Percentiles rank a stretch among this genome's conserved stretches.
Conservation (phyloP, 2,888 invertebrate species). For the Erebia palarica region DNA sequence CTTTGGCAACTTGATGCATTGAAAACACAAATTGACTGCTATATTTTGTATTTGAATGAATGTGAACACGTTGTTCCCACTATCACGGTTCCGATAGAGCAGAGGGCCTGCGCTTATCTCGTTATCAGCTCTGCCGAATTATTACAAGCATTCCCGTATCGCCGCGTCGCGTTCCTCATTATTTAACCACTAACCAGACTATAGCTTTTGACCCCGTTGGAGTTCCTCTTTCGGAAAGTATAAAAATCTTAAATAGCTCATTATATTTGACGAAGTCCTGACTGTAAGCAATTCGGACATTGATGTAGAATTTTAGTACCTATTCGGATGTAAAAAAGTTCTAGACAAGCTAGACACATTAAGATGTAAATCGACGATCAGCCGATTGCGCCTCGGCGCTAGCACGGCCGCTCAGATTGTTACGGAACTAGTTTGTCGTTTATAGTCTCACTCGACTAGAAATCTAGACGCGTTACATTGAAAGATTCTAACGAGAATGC, state of each 20-base stretch:
- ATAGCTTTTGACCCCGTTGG: neutral
- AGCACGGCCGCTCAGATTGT: conserved; percentile 15
- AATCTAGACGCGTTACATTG: neutral
- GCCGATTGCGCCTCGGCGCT: neutral
- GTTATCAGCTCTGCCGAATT: neutral
- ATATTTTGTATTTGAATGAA: too few relatives aligned
- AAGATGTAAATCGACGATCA: conserved; percentile 1
- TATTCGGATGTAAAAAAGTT: neutral
- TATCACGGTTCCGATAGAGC: neutral
- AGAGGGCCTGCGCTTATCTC: neutral
- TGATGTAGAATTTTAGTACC: too few relatives aligned
- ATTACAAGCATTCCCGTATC: neutral
- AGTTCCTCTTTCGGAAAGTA: neutral
- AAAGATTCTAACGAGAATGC: neutral
- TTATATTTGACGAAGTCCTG: too few relatives aligned
- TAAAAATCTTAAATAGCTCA: too few relatives aligned
- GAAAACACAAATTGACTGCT: too few relatives aligned
- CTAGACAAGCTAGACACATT: neutral
- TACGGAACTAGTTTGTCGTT: conserved; percentile 3
- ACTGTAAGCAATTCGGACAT: neutral
- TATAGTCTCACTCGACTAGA: conserved; percentile 6
- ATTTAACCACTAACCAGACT: too few relatives aligned
- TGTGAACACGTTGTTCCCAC: too few relatives aligned
- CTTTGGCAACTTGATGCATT: too few relatives aligned
- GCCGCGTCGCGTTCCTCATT: too few relatives aligned